Conservation (phyloP, 2,888 invertebrate species). For the Cantharis lateralis region DNA sequence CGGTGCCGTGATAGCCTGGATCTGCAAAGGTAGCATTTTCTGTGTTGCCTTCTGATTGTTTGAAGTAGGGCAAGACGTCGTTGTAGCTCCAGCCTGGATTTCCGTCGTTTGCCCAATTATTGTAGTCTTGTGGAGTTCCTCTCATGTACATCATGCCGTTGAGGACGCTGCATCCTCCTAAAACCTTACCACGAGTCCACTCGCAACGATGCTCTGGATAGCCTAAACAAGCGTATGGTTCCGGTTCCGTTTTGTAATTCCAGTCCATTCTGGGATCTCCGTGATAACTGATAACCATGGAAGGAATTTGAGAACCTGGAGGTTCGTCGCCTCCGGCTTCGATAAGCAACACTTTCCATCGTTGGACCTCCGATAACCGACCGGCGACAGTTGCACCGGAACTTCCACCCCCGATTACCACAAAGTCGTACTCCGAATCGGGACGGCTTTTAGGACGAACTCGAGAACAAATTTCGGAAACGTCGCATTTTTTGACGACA, state of each 20-base stretch:
- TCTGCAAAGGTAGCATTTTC: constrained; percentile 66
- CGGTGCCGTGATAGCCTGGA: constrained; percentile 62
- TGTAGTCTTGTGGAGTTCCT: constrained; percentile 75
- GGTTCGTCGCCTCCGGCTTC: constrained; percentile 78
- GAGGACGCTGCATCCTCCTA: constrained; percentile 72
- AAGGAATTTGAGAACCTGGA: constrained; percentile 64
- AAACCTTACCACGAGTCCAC: constrained; percentile 73
- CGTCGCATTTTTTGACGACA: constrained; percentile 61
- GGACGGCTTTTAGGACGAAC: constrained; percentile 56
- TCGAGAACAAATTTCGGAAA: constrained; percentile 66
- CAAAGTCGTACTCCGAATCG: constrained; percentile 66
- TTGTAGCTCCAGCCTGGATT: constrained; percentile 79
- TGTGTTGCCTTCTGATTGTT: constrained; percentile 68
- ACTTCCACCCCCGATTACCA: constrained; percentile 70
- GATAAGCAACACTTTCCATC: constrained; percentile 71
- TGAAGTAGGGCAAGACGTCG: constrained; percentile 77
- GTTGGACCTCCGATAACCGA: constrained; percentile 66
- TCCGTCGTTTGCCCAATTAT: constrained; percentile 74
- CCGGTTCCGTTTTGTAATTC: constrained; percentile 69
- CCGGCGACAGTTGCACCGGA: constrained; percentile 68
- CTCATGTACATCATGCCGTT: constrained; percentile 88
- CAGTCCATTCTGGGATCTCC: constrained; percentile 68
- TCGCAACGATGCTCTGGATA: constrained; percentile 60
- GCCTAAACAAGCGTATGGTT: constrained; percentile 65
- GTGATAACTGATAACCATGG: constrained; percentile 71